Conservation (phyloP, 2,797 vertebrate species). For the Luscinia megarhynchos region DNA sequence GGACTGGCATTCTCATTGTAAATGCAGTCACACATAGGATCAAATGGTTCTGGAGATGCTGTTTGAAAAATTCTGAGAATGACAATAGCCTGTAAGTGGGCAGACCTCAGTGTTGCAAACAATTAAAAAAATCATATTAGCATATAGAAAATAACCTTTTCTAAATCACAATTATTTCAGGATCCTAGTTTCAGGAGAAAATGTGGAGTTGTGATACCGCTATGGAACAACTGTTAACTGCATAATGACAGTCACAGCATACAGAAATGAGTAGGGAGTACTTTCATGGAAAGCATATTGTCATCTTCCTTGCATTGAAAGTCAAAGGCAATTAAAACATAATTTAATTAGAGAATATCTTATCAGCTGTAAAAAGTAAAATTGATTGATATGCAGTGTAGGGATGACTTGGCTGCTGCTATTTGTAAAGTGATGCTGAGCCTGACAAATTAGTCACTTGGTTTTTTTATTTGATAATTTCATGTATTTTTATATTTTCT, state of each 20-base stretch:
- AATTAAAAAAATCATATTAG: background rate
- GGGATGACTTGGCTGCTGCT: constrained; percentile 66
- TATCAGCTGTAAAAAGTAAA: constrained; percentile 71
- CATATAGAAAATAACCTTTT: background rate
- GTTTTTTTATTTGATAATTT: constrained; percentile 37
- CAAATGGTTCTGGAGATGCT: constrained; percentile 3
- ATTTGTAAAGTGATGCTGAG: constrained; percentile 59
- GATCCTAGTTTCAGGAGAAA: background rate
- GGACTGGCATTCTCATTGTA: background rate
- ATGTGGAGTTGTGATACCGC: background rate
- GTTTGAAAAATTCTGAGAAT: background rate
- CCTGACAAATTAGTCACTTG: constrained; percentile 56
- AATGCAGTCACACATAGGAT: constrained; percentile 28
- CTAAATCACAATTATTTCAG: background rate
- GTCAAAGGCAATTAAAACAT: constrained; percentile 77
- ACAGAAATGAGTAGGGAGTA: background rate
- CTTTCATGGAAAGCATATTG: constrained; percentile 55
- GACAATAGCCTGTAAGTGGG: background rate
- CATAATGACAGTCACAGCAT: background rate
- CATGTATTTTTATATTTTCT: constrained; percentile 41
- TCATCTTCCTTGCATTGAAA: constrained; percentile 67
- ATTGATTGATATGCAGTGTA: constrained; percentile 74
- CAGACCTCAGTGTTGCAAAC: background rate
- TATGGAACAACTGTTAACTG: background rate
- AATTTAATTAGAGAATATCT: constrained; percentile 77